A percentile compares a stretch with the other conserved stretches of the same genome.
Conservation (phyloP, 2,888 invertebrate genomes). For the Agrotis segetum region DNA sequence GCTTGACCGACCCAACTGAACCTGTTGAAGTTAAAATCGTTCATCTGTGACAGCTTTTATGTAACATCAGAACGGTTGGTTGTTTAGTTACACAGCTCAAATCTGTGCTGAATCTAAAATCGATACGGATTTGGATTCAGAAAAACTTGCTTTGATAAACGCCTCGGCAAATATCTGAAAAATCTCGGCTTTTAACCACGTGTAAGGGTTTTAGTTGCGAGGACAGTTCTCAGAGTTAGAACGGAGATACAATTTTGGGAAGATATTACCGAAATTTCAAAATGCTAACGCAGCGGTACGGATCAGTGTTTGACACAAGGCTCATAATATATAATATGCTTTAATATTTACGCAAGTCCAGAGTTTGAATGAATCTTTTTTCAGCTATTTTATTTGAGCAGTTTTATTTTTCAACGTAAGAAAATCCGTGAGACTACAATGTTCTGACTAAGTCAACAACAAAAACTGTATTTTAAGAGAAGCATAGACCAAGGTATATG, state of each 20-base stretch:
- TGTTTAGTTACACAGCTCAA: slow-evolving; percentile 52
- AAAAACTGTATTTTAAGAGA: neutral
- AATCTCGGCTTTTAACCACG: neutral
- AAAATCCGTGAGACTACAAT: no score
- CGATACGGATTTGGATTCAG: slow-evolving; percentile 46
- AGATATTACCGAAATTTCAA: neutral
- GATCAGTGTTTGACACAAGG: no score
- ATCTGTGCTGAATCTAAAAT: slow-evolving; percentile 54
- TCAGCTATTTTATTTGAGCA: neutral
- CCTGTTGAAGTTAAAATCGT: neutral
- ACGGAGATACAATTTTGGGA: neutral
- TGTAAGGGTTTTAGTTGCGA: neutral
- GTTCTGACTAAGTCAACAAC: neutral
- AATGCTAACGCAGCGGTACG: no score
- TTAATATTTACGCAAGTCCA: no score
- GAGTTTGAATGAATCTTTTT: neutral
- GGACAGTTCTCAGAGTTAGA: neutral
- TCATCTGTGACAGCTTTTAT: slow-evolving; percentile 19
- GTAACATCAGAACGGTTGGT: slow-evolving; percentile 21
- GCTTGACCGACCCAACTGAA: neutral
- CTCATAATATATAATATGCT: no score
- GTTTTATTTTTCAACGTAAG: no score
- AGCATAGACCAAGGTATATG: neutral
- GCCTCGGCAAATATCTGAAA: slow-evolving; percentile 34
- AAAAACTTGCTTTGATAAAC: slow-evolving; percentile 39